Evolutionary conservation across 2,888 invertebrate species (phyloP).

Genomic region (Microchrysa polita): DNA sequence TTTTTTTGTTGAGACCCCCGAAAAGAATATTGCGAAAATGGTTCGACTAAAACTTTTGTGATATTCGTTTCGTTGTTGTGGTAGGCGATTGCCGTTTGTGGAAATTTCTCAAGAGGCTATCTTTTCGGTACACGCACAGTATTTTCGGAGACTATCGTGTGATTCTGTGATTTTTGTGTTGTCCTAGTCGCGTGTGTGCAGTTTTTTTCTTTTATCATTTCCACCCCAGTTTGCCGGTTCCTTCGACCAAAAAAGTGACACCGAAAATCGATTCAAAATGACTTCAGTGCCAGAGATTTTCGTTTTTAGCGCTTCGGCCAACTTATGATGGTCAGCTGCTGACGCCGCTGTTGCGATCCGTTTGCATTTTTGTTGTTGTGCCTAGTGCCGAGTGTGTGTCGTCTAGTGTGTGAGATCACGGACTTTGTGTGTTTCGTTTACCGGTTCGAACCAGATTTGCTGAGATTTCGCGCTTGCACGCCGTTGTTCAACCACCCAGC

Average conservation of each 20-base stretch:
- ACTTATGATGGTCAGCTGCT: conserved; percentile 25
- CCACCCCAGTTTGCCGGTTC: too few relatives aligned
- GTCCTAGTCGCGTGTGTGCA: conserved; percentile 6
- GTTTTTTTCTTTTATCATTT: conserved; percentile 8
- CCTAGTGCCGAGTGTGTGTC: conserved; percentile 1
- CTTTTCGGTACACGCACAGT: too few relatives aligned
- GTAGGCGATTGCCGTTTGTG: conserved; percentile 16
- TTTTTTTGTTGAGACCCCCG: conserved; percentile 24
- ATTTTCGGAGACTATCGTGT: too few relatives aligned
- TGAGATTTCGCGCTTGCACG: neutral
- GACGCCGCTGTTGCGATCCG: neutral
- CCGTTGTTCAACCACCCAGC: neutral
- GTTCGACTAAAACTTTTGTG: conserved; percentile 46
- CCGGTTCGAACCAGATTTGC: conserved; percentile 36
- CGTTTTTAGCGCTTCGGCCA: neutral
- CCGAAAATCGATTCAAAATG: conserved; percentile 44
- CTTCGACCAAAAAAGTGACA: too few relatives aligned
- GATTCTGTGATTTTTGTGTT: conserved; percentile 20
- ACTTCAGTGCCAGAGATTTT: conserved; percentile 30
- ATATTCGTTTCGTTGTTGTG: conserved; percentile 27
- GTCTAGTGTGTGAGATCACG: conserved; percentile 29
- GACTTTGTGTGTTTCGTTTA: conserved; percentile 17
- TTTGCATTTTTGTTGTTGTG: too few relatives aligned
- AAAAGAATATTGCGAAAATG: conserved; percentile 40
- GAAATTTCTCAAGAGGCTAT: too few relatives aligned